These are phyloP conservation scores for Noctua pronuba DNA, from an alignment of 2,888 invertebrate species.

Conservation along the genomic window DNA sequence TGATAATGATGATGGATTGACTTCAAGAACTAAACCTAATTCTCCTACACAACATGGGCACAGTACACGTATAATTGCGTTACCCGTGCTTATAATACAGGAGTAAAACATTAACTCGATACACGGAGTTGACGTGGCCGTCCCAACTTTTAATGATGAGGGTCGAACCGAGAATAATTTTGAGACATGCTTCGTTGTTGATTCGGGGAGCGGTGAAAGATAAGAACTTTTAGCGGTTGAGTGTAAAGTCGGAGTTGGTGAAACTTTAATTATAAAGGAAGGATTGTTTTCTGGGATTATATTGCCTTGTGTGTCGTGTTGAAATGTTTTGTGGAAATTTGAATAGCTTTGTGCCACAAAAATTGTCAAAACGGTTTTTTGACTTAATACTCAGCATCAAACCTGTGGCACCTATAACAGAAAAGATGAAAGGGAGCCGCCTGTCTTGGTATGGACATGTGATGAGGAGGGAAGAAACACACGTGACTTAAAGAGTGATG, in stretches of 20 bases:
- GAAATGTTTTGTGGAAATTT: not conserved
- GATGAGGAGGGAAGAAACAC: too few species aligned
- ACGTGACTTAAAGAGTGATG: too few species aligned
- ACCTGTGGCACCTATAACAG: not conserved
- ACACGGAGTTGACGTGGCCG: slow-evolving; percentile 69
- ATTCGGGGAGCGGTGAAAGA: slow-evolving; percentile 33
- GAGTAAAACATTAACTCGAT: slow-evolving; percentile 72
- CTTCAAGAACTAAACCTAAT: slow-evolving; percentile 29
- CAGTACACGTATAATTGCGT: slow-evolving; percentile 38
- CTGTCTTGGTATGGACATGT: too few species aligned
- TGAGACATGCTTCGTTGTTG: slow-evolving; percentile 67
- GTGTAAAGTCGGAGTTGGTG: not conserved
- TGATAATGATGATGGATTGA: slow-evolving; percentile 39
- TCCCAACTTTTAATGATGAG: slow-evolving; percentile 82
- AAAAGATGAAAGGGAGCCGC: too few species aligned
- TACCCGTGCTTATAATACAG: slow-evolving; percentile 57
- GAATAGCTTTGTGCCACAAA: not conserved
- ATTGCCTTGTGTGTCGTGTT: not conserved
- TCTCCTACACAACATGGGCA: slow-evolving; percentile 4
- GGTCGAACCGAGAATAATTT: slow-evolving; percentile 75
- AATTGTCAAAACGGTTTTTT: not conserved
- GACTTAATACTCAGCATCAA: not conserved
- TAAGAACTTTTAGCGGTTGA: slow-evolving; percentile 29
- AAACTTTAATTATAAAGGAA: slow-evolving; percentile 21
- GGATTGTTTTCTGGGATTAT: slow-evolving; percentile 5